phyloP scores from a whole-genome alignment of 2,113 vertebrate genomes.

The Tangachromis dhanisi region DNA sequence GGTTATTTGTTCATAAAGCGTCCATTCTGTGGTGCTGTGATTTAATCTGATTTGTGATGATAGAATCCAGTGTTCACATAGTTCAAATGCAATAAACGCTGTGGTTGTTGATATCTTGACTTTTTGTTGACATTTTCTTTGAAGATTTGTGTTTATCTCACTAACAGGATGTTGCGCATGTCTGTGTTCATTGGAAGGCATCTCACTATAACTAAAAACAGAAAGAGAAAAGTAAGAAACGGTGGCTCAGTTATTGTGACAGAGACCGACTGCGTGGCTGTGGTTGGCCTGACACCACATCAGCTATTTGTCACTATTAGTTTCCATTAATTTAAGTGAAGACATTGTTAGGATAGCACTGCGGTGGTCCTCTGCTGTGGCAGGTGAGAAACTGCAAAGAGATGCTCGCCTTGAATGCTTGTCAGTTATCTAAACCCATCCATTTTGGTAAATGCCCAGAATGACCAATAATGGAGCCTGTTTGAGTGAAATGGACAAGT shows the following conservation, averaged over 20 bases:
- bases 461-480: conserved; percentile 11
- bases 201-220: neutral
- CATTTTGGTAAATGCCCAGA: conserved; percentile 17
- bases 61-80: neutral
- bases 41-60: neutral
- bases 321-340: conserved; percentile 19
- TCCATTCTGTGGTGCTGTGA: neutral
- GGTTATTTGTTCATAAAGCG: neutral
- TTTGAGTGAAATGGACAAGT: conserved; percentile 41
- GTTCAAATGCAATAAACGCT: neutral
- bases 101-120: neutral
- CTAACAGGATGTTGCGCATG: neutral
- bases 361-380: neutral
- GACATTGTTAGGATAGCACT: neutral
- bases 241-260: neutral
- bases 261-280: neutral
- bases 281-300: neutral
- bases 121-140: neutral
- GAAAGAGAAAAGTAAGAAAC: neutral
- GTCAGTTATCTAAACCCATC: conserved; percentile 7
- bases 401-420: neutral
- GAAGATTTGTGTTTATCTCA: neutral
- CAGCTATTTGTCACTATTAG: conserved; percentile 30
- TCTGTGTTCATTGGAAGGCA: neutral
- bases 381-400: conserved; percentile 5